Conservation (phyloP, 2,113 vertebrate genomes). For the Tyrannus savana region DNA sequence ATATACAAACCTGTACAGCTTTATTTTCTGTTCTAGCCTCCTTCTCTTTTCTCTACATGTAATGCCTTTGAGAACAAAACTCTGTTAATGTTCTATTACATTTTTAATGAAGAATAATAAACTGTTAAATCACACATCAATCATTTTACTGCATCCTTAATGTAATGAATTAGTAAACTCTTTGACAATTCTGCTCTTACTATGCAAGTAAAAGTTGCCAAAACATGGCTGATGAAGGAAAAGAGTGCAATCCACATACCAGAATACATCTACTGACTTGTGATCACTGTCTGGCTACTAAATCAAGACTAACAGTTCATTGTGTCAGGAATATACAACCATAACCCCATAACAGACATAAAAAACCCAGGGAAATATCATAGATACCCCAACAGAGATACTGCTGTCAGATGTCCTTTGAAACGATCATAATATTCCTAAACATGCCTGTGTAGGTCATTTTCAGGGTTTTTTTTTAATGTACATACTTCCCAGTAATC, state of each 20-base stretch:
- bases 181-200: not conserved
- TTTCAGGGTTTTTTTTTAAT: not conserved
- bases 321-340: not conserved
- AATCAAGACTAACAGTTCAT: not conserved
- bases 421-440: not conserved
- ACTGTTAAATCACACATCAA: slow-evolving; percentile 52
- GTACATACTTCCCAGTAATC: not conserved
- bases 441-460: not conserved
- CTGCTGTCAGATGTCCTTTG: not conserved
- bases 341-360: not conserved
- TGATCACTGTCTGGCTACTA: not conserved
- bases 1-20: not conserved
- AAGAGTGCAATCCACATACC: not conserved
- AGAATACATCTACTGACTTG: not conserved
- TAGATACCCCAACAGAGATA: not conserved
- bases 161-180: slow-evolving; percentile 13
- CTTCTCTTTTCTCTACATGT: not conserved
- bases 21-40: not conserved
- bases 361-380: not conserved
- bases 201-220: not conserved
- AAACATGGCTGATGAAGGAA: not conserved
- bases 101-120: slow-evolving; percentile 67
- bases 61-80: slow-evolving; percentile 21
- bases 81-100: slow-evolving; percentile 28
- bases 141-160: slow-evolving; percentile 30